Percentiles rank a stretch among this genome's conserved stretches.
phyloP scores from a whole-genome alignment of 2,888 invertebrate species.

The Orthonychiurus folsomi region DNA sequence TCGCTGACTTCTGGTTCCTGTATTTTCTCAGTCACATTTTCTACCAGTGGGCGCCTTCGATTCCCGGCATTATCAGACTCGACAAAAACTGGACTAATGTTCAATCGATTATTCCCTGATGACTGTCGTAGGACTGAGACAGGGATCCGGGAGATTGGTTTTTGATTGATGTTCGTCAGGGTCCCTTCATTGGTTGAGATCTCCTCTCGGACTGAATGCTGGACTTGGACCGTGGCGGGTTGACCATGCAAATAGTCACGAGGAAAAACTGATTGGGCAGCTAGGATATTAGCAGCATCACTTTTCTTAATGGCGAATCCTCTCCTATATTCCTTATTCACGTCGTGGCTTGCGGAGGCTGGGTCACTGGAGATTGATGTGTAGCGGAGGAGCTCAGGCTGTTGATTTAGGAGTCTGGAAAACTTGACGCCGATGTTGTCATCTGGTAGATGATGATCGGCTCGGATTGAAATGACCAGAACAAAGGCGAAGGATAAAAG shows the following conservation, averaged over 20 bases:
- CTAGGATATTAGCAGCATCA: background rate
- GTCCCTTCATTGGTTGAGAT: slow-evolving; percentile 14
- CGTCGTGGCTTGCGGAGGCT: background rate
- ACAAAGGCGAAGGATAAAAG: background rate
- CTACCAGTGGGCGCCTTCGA: background rate
- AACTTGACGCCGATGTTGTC: slow-evolving; percentile 21
- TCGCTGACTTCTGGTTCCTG: background rate
- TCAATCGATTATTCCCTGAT: slow-evolving; percentile 34
- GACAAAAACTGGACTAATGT: slow-evolving; percentile 37
- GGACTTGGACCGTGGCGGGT: background rate
- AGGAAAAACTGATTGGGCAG: background rate
- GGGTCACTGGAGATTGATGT: slow-evolving; percentile 36
- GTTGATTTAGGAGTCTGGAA: slow-evolving; percentile 36
- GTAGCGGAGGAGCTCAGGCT: slow-evolving; percentile 36
- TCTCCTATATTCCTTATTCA: background rate
- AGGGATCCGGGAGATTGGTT: slow-evolving; percentile 27
- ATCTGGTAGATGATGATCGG: background rate
- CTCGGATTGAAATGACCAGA: no score
- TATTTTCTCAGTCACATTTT: background rate
- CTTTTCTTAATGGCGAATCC: background rate
- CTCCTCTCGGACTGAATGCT: background rate
- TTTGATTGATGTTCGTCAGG: slow-evolving; percentile 34
- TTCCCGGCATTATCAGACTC: slow-evolving; percentile 1
- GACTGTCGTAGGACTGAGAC: slow-evolving; percentile 35
- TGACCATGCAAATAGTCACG: background rate